These are phyloP conservation scores for Syncerus caffer DNA, from an alignment of 2,797 vertebrate genomes.

Conservation along the genomic window DNA sequence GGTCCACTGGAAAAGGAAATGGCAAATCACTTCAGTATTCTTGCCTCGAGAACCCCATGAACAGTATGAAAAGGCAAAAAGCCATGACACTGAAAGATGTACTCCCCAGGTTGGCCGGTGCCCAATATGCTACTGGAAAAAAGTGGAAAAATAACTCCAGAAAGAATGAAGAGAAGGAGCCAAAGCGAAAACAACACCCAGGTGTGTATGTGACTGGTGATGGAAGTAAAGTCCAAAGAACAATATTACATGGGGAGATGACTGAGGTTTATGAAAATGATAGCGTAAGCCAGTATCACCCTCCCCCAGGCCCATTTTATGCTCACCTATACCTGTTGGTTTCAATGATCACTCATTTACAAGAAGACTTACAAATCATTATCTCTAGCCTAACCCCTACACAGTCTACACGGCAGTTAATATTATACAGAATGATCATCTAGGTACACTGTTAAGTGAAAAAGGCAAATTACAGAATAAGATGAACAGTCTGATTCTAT, in stretches of 20 bases:
- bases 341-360: not conserved
- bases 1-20: not conserved
- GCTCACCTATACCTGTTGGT: not conserved
- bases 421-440: not conserved
- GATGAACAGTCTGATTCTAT: not conserved
- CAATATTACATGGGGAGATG: not conserved
- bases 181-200: not conserved
- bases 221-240: not conserved
- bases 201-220: not conserved
- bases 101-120: not conserved
- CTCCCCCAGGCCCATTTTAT: not conserved
- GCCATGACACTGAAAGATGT: not conserved
- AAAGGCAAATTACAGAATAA: not conserved
- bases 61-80: not conserved
- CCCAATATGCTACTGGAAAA: not conserved
- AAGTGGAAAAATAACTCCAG: not conserved
- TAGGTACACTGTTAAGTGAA: not conserved
- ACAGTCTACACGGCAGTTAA: not conserved
- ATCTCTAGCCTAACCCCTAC: not conserved
- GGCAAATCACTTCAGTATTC: not conserved
- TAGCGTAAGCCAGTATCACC: not conserved
- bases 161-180: not conserved
- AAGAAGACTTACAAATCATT: not conserved
- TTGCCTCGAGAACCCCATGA: not conserved
- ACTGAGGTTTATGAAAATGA: not conserved